These are phyloP conservation scores for Hyppa rectilinea DNA, from an alignment of 2,888 invertebrate species.

Conservation along the genomic window DNA sequence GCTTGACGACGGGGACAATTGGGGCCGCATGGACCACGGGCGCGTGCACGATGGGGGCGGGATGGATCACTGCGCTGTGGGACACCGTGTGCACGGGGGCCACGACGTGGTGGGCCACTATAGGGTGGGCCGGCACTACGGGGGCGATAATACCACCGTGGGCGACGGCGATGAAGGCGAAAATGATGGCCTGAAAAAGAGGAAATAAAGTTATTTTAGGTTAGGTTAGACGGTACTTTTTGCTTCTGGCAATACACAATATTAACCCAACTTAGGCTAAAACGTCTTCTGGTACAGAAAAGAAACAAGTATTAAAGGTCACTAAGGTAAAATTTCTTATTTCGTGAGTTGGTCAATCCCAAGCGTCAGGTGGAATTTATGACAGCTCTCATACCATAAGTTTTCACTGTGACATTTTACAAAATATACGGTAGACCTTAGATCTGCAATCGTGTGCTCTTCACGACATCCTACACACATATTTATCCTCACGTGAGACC, in stretches of 20 bases:
- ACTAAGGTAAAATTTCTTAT: not conserved
- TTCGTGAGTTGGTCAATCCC: no score
- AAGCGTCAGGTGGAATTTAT: no score
- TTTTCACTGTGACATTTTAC: no score
- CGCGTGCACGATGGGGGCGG: slow-evolving; percentile 71
- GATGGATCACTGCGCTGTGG: slow-evolving; percentile 76
- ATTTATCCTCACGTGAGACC: not conserved
- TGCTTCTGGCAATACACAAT: no score
- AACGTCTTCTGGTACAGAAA: not conserved
- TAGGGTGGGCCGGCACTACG: slow-evolving; percentile 72
- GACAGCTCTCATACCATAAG: no score
- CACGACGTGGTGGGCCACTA: slow-evolving; percentile 78
- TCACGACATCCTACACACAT: not conserved
- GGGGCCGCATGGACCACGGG: slow-evolving; percentile 73
- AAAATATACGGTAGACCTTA: no score
- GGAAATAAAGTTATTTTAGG: not conserved
- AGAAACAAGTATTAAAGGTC: not conserved
- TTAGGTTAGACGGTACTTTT: no score
- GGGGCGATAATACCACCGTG: slow-evolving; percentile 84
- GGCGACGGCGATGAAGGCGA: slow-evolving; percentile 83
- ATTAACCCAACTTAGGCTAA: not conserved
- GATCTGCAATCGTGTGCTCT: not conserved
- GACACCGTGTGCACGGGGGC: slow-evolving; percentile 72
- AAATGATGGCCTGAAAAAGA: slow-evolving; percentile 82
- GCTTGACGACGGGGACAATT: slow-evolving; percentile 78